phyloP scores from a whole-genome alignment of 2,113 vertebrate genomes.

The Synchiropus splendidus region DNA sequence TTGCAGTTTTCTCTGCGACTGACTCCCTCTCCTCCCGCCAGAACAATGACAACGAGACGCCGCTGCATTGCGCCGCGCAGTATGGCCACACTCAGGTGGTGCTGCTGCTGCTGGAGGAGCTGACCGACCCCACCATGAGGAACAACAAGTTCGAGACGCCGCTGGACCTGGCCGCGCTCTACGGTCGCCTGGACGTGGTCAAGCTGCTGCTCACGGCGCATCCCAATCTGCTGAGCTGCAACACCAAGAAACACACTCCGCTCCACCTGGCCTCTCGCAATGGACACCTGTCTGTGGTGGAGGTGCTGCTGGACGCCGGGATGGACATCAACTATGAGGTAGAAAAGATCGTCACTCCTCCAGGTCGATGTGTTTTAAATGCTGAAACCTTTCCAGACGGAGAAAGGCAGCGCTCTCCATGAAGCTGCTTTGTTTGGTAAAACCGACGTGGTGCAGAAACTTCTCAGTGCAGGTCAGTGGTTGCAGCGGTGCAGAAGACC shows the following conservation, averaged over 20 bases:
- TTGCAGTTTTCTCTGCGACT: no score
- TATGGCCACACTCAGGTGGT: constrained; percentile 93
- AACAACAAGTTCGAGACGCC: constrained; percentile 97
- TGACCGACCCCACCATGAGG: constrained; percentile 96
- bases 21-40: constrained; percentile 34
- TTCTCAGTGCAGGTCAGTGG: constrained; percentile 82
- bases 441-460: constrained; percentile 92
- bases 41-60: constrained; percentile 98
- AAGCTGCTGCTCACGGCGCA: constrained; percentile 90
- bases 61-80: constrained; percentile 93
- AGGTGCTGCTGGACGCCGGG: constrained; percentile 84
- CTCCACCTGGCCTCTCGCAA: constrained; percentile 92
- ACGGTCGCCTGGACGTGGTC: constrained; percentile 94
- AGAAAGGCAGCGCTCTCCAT: constrained; percentile 97
- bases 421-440: constrained; percentile 97
- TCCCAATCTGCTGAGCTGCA: constrained; percentile 89
- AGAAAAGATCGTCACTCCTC: background rate
- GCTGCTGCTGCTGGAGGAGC: constrained; percentile 88
- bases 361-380: background rate
- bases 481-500: no score
- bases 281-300: constrained; percentile 86
- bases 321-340: constrained; percentile 99
- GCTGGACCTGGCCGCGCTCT: constrained; percentile 87
- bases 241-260: constrained; percentile 92
- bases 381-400: constrained; percentile 70